phyloP scores from a whole-genome alignment of 1,140 invertebrate genomes.

The Sinella curviseta region DNA sequence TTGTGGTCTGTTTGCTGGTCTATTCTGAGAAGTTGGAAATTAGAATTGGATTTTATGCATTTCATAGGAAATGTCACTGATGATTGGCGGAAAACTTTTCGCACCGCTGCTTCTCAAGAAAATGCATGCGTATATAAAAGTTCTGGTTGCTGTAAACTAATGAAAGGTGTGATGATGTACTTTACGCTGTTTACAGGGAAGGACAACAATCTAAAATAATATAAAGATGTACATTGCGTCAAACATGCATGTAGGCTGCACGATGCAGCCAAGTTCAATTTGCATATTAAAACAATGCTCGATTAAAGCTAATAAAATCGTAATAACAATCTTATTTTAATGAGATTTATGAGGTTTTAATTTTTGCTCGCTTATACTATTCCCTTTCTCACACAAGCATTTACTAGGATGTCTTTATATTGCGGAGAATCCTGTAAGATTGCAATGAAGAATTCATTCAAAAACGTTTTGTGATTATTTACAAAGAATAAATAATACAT shows the following conservation, averaged over 20 bases:
- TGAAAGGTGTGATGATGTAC: too few species aligned
- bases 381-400: neutral
- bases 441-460: neutral
- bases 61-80: neutral
- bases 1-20: neutral
- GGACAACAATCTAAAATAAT: too few species aligned
- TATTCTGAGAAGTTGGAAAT: neutral
- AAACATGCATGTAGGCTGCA: too few species aligned
- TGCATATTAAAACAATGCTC: too few species aligned
- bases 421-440: neutral
- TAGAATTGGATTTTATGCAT: too few species aligned
- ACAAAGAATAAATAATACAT: constrained; percentile 3
- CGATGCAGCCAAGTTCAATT: too few species aligned
- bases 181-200: too few species aligned
- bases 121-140: too few species aligned
- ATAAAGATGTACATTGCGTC: too few species aligned
- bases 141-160: too few species aligned
- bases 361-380: neutral
- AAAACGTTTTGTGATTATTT: neutral
- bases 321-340: too few species aligned
- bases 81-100: neutral
- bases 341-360: constrained; percentile 2
- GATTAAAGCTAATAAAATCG: too few species aligned
- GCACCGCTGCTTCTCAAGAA: neutral
- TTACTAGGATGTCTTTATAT: neutral